A percentile compares a stretch with the other conserved stretches of the same genome.
These are phyloP conservation scores for Bembecia ichneumoniformis DNA, from an alignment of 2,888 invertebrate genomes.

Conservation along the genomic window DNA sequence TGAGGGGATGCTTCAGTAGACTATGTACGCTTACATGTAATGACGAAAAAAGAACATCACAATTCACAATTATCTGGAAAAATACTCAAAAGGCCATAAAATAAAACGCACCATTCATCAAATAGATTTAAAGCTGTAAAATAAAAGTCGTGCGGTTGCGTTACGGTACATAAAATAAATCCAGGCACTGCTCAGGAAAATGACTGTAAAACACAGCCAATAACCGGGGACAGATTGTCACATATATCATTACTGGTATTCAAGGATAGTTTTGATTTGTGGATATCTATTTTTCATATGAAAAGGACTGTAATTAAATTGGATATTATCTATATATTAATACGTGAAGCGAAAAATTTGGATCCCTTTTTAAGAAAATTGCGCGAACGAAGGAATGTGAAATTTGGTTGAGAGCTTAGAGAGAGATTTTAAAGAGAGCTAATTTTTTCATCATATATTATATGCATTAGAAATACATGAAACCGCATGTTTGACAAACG, in stretches of 20 bases:
- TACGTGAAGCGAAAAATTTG: too few species aligned
- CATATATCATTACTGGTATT: conserved; percentile 8
- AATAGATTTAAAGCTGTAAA: conserved; percentile 15
- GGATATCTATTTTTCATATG: too few species aligned
- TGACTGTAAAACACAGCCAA: neutral
- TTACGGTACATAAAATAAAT: conserved; percentile 23
- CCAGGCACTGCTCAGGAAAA: conserved; percentile 8
- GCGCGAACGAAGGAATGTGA: too few species aligned
- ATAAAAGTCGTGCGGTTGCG: conserved; percentile 10
- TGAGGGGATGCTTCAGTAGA: conserved; percentile 1
- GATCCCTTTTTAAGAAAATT: too few species aligned
- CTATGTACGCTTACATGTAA: conserved; percentile 3
- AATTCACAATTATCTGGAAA: neutral
- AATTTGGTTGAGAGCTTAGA: too few species aligned
- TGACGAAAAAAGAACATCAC: conserved; percentile 5
- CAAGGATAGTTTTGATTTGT: too few species aligned
- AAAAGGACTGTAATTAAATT: too few species aligned
- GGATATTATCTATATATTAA: too few species aligned
- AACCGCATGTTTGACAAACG: too few species aligned
- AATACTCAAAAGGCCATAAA: conserved; percentile 8
- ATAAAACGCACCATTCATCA: conserved; percentile 21
- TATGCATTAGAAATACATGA: too few species aligned
- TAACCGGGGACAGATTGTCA: conserved; percentile 6
- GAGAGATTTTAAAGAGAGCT: too few species aligned
- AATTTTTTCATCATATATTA: too few species aligned